Percentiles rank a stretch among this genome's conserved stretches.
phyloP scores from a whole-genome alignment of 2,888 invertebrate species.

The Sinhomidia bicolor region DNA sequence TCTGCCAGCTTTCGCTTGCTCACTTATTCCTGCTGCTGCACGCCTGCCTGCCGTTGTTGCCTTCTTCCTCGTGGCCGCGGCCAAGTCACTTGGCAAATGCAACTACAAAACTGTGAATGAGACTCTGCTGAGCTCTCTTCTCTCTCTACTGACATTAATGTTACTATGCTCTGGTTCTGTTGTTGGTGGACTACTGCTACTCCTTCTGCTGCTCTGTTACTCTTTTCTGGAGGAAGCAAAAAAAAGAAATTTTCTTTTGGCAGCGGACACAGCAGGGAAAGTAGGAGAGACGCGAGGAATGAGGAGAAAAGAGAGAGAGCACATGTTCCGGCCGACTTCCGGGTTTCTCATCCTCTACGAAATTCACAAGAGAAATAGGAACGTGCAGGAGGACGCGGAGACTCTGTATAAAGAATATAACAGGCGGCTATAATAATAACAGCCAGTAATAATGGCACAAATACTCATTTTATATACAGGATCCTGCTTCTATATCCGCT shows the following conservation, averaged over 20 bases:
- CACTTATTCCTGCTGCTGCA: conserved; percentile 47
- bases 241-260: conserved; percentile 67
- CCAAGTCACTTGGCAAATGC: conserved; percentile 72
- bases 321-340: conserved; percentile 75
- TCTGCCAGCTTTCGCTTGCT: conserved; percentile 59
- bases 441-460: conserved; percentile 17
- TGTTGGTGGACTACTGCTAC: no score
- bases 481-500: conserved; percentile 37
- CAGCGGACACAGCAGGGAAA: conserved; percentile 53
- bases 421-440: neutral
- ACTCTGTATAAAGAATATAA: neutral
- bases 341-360: conserved; percentile 74
- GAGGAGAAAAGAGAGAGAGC: conserved; percentile 73
- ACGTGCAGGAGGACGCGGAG: conserved; percentile 45
- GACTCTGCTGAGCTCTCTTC: conserved; percentile 54
- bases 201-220: neutral
- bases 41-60: conserved; percentile 60
- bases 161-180: conserved; percentile 4
- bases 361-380: conserved; percentile 69
- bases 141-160: conserved; percentile 34
- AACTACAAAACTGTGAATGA: conserved; percentile 73
- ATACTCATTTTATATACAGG: conserved; percentile 13
- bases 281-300: conserved; percentile 64
- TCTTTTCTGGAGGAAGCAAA: conserved; percentile 63
- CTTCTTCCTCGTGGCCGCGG: conserved; percentile 67